A percentile compares a stretch with the other conserved stretches of the same genome.
phyloP scores from a whole-genome alignment of 2,113 vertebrate species.

The Danionella cerebrum region DNA sequence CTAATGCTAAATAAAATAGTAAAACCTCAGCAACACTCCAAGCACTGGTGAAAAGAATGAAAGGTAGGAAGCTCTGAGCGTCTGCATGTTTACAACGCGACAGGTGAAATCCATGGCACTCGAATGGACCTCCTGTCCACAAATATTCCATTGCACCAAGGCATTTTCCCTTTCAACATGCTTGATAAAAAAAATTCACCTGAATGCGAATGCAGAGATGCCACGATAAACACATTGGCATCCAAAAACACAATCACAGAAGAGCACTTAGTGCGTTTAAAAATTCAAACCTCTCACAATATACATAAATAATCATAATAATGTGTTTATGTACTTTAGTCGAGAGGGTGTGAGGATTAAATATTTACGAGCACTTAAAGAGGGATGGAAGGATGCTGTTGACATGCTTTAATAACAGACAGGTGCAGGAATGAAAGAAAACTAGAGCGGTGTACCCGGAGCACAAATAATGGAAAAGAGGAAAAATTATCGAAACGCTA shows the following conservation, averaged over 20 bases:
- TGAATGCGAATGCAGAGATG: slow-evolving; percentile 55
- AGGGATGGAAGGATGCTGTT: slow-evolving; percentile 43
- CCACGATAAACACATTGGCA: slow-evolving; percentile 58
- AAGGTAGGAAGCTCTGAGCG: not conserved
- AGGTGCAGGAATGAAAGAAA: slow-evolving; percentile 46
- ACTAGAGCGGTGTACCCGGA: not conserved
- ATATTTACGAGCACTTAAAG: slow-evolving; percentile 65
- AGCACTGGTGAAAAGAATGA: not conserved
- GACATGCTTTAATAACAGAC: slow-evolving; percentile 51
- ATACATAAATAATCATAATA: slow-evolving; percentile 77
- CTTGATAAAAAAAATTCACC: slow-evolving; percentile 60
- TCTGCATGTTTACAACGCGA: slow-evolving; percentile 49
- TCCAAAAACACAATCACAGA: slow-evolving; percentile 56
- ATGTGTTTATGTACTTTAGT: slow-evolving; percentile 66
- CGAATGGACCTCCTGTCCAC: slow-evolving; percentile 50
- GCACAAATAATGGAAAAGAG: not conserved
- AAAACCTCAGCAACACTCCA: not conserved
- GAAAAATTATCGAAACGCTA: too few relatives aligned
- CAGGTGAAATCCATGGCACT: slow-evolving; percentile 37
- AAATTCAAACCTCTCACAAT: slow-evolving; percentile 59
- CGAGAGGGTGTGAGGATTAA: slow-evolving; percentile 56
- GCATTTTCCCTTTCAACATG: slow-evolving; percentile 48
- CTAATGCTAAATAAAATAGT: slow-evolving; percentile 47
- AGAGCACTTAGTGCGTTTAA: slow-evolving; percentile 62
- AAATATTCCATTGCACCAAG: slow-evolving; percentile 55